Evolutionary conservation across 2,797 vertebrate genomes (phyloP), one percentile per base, ranked within the genome.

Genomic region (Fistularia tabacaria): DNA sequence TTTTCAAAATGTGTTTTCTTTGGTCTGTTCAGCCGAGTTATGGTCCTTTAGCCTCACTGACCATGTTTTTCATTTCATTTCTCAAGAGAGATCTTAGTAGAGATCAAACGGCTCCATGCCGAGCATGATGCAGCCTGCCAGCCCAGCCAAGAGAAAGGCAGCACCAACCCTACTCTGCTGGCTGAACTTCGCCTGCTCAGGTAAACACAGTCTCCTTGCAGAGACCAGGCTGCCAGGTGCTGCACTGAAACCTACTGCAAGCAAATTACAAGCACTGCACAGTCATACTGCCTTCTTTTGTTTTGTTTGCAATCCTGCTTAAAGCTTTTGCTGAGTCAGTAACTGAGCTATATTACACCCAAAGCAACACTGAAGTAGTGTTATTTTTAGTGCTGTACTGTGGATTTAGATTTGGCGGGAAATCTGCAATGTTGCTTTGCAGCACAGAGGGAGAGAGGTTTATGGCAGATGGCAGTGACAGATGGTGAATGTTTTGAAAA

Each of bases 71-170:
- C 39, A 40, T 40, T 8, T 40, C 39, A 40, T 40, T 40, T 36
- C 60, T 59, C 6, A 48, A 48, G 94, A 61, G 94, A 97, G 84
- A 97, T 98, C 62, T 83, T 97, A 64, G 94, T 93, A 15, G 96
- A 98, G 81, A 98, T 97, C 42, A 94, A 94, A 84, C 89, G 87
- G 9, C 93, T 98, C 3, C 87, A 94, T 1, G 83, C 89, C 40
- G 94, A 97, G 57, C 95, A 97, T 0, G 95, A 96, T 6, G 93
- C 94, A 13, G 93, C 92, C 0, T 96, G 94, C 13, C 94, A 95
- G 69, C 90, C 92, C 55, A 94, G 93, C 10, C 93, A 93, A 0
- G 94, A 96, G 77, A 94, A 90, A 63, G 93, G 92, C 46, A 90
- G 92, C 84, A 94, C 94, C 87, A 98, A 96, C 83, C 96, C 96